phyloP scores from a whole-genome alignment of 2,888 invertebrate genomes.

The Drosophila basisetae region DNA sequence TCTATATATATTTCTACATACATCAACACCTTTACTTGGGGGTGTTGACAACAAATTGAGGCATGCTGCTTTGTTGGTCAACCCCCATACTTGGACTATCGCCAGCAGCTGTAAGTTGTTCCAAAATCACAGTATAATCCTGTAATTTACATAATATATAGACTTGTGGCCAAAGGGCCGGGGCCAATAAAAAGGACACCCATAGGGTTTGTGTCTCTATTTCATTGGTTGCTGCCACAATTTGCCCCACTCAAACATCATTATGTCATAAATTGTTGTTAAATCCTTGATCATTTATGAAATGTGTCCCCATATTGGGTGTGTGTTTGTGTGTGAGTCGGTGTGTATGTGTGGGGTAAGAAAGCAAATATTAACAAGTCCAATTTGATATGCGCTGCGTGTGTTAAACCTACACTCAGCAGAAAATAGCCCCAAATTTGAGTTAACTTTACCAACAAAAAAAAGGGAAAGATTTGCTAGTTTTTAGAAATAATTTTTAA shows the following conservation, averaged over 20 bases:
- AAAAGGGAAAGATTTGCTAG: not conserved
- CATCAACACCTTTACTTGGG: slow-evolving; percentile 49
- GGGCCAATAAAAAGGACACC: slow-evolving; percentile 44
- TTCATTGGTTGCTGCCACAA: slow-evolving; percentile 53
- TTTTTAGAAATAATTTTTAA: not conserved
- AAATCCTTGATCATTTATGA: slow-evolving; percentile 82
- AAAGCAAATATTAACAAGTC: slow-evolving; percentile 12
- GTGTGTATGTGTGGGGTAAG: slow-evolving; percentile 5
- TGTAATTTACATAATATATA: slow-evolving; percentile 80
- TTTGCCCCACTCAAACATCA: slow-evolving; percentile 70
- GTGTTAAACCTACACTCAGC: slow-evolving; percentile 37
- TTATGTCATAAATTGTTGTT: slow-evolving; percentile 79
- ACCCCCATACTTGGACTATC: slow-evolving; percentile 43
- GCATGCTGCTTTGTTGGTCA: slow-evolving; percentile 35
- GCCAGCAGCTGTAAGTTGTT: slow-evolving; percentile 68
- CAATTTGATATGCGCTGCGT: slow-evolving; percentile 60
- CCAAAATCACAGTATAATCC: slow-evolving; percentile 79
- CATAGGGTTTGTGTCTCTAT: slow-evolving; percentile 27
- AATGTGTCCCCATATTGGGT: slow-evolving; percentile 61
- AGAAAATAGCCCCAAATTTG: not conserved
- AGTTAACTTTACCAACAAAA: not conserved
- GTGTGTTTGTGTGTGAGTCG: slow-evolving; percentile 6
- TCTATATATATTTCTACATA: slow-evolving; percentile 6
- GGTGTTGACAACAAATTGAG: slow-evolving; percentile 33
- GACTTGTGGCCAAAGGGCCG: slow-evolving; percentile 43